Conservation (phyloP, 30 jellyfish, hydroid and myxozoan genomes). For the Aurelia aurita region DNA sequence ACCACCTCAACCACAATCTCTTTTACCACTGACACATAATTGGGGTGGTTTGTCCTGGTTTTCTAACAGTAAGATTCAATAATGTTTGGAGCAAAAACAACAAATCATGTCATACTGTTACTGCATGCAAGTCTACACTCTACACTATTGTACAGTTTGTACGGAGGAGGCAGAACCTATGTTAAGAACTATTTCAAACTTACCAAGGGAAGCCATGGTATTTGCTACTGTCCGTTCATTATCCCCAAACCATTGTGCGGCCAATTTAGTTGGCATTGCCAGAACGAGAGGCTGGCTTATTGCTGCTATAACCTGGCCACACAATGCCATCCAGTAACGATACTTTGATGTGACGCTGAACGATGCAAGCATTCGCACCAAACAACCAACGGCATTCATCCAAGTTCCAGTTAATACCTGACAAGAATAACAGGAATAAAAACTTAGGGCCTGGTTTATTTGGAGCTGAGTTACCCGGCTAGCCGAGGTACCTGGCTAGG, state of each 20-base stretch:
- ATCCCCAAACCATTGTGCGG: conserved; percentile 99
- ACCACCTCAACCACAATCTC: no score
- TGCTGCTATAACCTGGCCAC: conserved; percentile 87
- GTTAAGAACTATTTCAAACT: not conserved
- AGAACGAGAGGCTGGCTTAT: conserved; percentile 86
- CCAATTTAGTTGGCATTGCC: conserved; percentile 96
- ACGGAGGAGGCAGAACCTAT: not conserved
- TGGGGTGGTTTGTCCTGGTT: no score
- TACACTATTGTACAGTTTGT: no score
- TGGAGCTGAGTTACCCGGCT: no score
- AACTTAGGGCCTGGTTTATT: no score
- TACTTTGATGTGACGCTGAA: not conserved
- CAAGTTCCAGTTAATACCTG: conserved; percentile 84
- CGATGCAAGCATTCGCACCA: conserved; percentile 74
- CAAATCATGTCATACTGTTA: no score
- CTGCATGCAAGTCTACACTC: no score
- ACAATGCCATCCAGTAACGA: conserved; percentile 76
- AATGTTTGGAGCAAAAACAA: no score
- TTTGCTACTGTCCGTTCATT: conserved; percentile 95
- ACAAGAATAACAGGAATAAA: no score
- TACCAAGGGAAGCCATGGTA: conserved; percentile 91
- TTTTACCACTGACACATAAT: no score
- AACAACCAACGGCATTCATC: conserved; percentile 88
- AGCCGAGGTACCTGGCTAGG: no score
- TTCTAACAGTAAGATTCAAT: no score